phyloP scores from a whole-genome alignment of 92 coral and sea anemone genomes.

The Zoanthus solanderi region DNA sequence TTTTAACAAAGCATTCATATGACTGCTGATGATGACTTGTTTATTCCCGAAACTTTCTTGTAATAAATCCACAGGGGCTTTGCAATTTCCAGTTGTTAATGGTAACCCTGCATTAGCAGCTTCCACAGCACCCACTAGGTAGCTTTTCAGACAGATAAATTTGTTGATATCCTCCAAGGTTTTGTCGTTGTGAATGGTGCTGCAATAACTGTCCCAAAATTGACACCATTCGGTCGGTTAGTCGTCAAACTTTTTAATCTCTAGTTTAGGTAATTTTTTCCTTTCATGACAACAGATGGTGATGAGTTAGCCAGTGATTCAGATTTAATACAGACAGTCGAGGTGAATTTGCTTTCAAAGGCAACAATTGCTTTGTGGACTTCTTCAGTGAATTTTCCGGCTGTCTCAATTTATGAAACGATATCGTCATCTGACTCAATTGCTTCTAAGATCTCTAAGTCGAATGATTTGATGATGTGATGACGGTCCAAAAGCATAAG shows the following conservation, averaged over 20 bases:
- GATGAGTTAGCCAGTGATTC: not conserved
- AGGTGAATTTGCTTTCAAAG: not conserved
- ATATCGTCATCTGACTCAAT: not conserved
- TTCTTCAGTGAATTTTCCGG: constrained; percentile 17
- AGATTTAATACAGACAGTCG: not conserved
- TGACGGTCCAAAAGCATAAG: not conserved
- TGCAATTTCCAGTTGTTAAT: constrained; percentile 60
- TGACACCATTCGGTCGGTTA: constrained; percentile 60
- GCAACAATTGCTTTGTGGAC: constrained; percentile 3
- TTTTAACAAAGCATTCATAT: constrained; percentile 69
- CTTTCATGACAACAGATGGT: not conserved
- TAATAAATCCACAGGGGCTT: constrained; percentile 42
- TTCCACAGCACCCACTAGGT: constrained; percentile 55
- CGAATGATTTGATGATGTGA: not conserved
- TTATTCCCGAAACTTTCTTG: not conserved
- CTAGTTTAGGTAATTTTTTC: constrained; percentile 32
- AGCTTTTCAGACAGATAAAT: constrained; percentile 64
- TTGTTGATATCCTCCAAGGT: constrained; percentile 56
- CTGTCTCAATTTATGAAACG: not conserved
- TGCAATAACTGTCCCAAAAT: constrained; percentile 68
- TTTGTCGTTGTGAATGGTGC: constrained; percentile 66
- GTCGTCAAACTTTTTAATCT: constrained; percentile 53
- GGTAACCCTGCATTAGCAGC: constrained; percentile 55
- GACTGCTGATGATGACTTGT: constrained; percentile 66
- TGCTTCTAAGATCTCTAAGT: not conserved